Evolutionary conservation across 2,113 vertebrate species (phyloP), one percentile per base, ranked within the genome.

Genomic region (Tylochromis polylepis): DNA sequence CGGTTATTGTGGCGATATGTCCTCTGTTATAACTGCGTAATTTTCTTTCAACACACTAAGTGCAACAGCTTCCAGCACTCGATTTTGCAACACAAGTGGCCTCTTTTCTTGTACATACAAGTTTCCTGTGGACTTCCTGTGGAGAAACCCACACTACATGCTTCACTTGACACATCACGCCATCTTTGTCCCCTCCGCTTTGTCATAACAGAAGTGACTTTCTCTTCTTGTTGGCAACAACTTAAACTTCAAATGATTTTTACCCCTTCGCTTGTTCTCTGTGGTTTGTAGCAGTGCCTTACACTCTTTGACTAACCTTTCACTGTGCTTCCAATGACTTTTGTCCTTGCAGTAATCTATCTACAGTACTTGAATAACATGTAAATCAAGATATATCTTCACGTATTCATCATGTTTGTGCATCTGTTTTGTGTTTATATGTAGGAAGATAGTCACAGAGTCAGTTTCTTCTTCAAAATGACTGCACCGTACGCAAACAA

Each of bases 271-370:
- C 2, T 15, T 24, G 4, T 24, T 38, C 18, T 12, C 46, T 20
- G 41, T 86, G 41, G 11, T 89, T 81, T 29, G 57, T 88, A 84
- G 81, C 88, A 86, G 90, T 93, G 90, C 93, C 94, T 94, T 93
- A 90, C 41, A 82, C 58, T 58, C 29, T 56, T 31, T n/a, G 15
- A 43, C 38, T 36, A 83, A 59, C 46, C 41, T 5, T 6, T 60
- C 53, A 51, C 55, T 84, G 59, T 51, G 72, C 24, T 80, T 43
- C 9, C 56, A 56, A 18, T 12, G 2, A 77, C 38, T 18, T 43
- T 77, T 88, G 16, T 81, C 6, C 16, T 65, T 38, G 5, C 10
- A 56, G 15, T 62, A 20, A 56, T 34, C 31, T 38, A 15, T 55
- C 27, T 67, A 77, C 46, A 77, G 72, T 53, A 77, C 46, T 29